A percentile compares a stretch with the other conserved stretches of the same genome.
These are phyloP conservation scores for Harpalus rufipes DNA, from an alignment of 2,888 invertebrate species.

Conservation along the genomic window DNA sequence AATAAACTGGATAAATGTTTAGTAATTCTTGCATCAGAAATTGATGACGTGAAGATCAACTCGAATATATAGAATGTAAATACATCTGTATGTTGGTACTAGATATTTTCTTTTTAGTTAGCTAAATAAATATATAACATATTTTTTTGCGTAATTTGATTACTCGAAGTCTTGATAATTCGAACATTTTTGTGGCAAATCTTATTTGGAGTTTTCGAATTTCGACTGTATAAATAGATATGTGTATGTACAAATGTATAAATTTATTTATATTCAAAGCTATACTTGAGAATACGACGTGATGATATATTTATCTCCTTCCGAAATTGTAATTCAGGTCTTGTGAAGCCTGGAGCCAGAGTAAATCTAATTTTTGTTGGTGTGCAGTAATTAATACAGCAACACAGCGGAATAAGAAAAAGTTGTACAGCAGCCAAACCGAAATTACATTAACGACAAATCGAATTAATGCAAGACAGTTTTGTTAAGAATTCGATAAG, in stretches of 20 bases:
- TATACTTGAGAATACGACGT: neutral
- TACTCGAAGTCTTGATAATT: too few species aligned
- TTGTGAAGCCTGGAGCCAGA: neutral
- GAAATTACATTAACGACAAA: neutral
- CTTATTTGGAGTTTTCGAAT: too few species aligned
- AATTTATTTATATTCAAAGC: neutral
- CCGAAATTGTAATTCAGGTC: neutral
- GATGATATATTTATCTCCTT: neutral
- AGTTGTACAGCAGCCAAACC: neutral
- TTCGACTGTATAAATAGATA: too few species aligned
- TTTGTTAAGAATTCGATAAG: neutral
- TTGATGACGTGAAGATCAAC: too few species aligned
- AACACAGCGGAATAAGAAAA: constrained; percentile 2
- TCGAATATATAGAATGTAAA: too few species aligned
- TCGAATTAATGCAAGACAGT: neutral
- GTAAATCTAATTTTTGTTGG: constrained; percentile 15
- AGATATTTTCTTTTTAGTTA: too few species aligned
- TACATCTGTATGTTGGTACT: too few species aligned
- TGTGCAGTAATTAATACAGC: constrained; percentile 23
- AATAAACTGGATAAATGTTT: too few species aligned
- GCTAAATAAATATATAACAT: too few species aligned
- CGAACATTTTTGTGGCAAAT: too few species aligned
- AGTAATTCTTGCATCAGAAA: too few species aligned
- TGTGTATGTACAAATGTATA: neutral
- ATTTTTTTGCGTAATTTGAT: too few species aligned